phyloP scores from a whole-genome alignment of 2,888 invertebrate genomes.

The Drosophila mulleri region DNA sequence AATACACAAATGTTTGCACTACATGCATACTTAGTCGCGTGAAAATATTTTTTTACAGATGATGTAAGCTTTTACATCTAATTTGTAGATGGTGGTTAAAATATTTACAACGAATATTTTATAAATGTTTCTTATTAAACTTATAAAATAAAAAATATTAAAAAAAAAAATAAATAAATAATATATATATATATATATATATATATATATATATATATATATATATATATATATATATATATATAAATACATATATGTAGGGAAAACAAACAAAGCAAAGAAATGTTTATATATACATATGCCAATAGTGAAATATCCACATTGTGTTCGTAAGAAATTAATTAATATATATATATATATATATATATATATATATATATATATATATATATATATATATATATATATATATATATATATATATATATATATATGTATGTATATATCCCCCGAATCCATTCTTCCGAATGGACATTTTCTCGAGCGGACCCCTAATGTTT shows the following conservation, averaged over 20 bases:
- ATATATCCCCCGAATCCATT: too few relatives aligned
- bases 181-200: constrained; percentile 33
- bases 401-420: not conserved
- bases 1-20: constrained; percentile 24
- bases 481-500: too few relatives aligned
- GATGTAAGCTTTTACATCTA: constrained; percentile 59
- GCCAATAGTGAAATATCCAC: constrained; percentile 64
- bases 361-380: not conserved
- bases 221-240: constrained; percentile 29
- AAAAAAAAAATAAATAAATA: constrained; percentile 16
- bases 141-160: constrained; percentile 34
- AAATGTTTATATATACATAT: constrained; percentile 32
- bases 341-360: not conserved
- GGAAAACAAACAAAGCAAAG: too few relatives aligned
- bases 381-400: not conserved
- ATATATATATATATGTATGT: not conserved
- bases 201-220: constrained; percentile 35
- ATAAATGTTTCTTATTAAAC: constrained; percentile 62
- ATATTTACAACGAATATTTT: constrained; percentile 79
- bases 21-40: constrained; percentile 26
- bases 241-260: not conserved
- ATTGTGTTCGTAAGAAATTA: constrained; percentile 69
- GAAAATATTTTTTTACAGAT: constrained; percentile 68
- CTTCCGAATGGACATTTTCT: too few relatives aligned
- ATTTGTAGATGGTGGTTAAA: constrained; percentile 53